Evolutionary conservation across 2,888 invertebrate species (phyloP).

Genomic region (Eremobia ochroleuca): DNA sequence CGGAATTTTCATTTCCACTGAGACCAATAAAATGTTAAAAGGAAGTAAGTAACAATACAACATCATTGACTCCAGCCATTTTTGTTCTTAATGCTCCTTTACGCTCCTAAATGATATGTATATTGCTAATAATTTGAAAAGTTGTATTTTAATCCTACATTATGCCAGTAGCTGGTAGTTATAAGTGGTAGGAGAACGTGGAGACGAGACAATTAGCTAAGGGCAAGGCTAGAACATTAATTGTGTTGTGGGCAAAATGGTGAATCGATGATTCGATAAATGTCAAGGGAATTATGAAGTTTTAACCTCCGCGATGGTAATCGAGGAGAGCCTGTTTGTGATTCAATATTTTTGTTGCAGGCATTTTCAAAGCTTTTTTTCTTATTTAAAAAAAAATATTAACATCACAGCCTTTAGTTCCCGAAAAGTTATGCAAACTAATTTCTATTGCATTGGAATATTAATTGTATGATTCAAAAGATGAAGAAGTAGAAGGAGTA

Average conservation of each 20-base stretch:
- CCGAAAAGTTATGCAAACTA: neutral
- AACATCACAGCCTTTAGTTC: neutral
- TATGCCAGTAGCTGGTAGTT: constrained; percentile 71
- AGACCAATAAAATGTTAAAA: constrained; percentile 42
- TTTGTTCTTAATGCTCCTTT: constrained; percentile 66
- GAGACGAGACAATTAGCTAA: constrained; percentile 65
- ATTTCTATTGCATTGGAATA: neutral
- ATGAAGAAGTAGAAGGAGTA: neutral
- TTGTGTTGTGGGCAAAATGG: constrained; percentile 51
- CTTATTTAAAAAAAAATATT: neutral
- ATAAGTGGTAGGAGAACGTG: constrained; percentile 61
- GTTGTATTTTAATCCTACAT: constrained; percentile 69
- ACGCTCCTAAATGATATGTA: constrained; percentile 76
- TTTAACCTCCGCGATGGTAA: constrained; percentile 1
- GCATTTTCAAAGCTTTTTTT: neutral
- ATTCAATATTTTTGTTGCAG: constrained; percentile 11
- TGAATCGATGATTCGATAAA: constrained; percentile 43
- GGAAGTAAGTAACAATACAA: constrained; percentile 38
- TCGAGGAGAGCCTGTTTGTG: constrained; percentile 13
- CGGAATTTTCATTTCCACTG: constrained; percentile 43
- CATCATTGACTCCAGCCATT: constrained; percentile 29
- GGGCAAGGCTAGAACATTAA: constrained; percentile 49
- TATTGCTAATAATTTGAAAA: constrained; percentile 78
- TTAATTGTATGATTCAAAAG: neutral
- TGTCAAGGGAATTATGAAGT: constrained; percentile 36